phyloP scores from a whole-genome alignment of 2,113 vertebrate species.

The Turnix velox region DNA sequence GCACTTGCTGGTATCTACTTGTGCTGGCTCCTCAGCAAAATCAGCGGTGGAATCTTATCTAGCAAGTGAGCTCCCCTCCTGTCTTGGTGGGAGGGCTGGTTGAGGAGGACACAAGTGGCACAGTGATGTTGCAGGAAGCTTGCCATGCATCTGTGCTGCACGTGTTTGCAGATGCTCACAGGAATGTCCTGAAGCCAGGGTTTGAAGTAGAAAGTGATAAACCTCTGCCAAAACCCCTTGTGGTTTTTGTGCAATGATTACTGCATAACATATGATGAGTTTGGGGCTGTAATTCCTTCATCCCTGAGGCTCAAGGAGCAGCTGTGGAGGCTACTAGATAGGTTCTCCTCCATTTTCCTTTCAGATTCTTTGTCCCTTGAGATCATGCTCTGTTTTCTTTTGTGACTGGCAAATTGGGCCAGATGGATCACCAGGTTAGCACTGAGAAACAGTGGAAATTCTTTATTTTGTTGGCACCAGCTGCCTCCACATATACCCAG shows the following conservation, averaged over 20 bases:
- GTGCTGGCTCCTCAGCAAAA: neutral
- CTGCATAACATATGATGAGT: neutral
- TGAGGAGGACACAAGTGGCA: accelerated
- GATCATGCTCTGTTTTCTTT: neutral
- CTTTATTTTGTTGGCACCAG: neutral
- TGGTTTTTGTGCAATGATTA: neutral
- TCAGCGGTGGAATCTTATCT: neutral
- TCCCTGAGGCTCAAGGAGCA: neutral
- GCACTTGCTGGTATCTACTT: accelerated
- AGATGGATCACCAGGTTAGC: neutral
- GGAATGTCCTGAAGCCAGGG: neutral
- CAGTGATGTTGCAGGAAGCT: accelerated
- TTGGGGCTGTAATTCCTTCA: neutral
- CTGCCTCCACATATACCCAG: neutral
- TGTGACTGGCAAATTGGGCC: neutral
- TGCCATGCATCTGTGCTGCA: accelerated
- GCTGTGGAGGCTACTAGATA: neutral
- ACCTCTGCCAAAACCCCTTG: neutral
- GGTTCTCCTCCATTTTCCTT: neutral
- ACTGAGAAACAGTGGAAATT: neutral
- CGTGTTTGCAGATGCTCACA: neutral
- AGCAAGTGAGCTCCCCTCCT: neutral
- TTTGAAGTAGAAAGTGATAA: neutral
- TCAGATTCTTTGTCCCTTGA: neutral
- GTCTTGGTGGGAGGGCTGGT: neutral